Base-by-base conservation (phyloP, 1,140 invertebrate genomes). In the Ptiloglossa arizonensis region DNA sequence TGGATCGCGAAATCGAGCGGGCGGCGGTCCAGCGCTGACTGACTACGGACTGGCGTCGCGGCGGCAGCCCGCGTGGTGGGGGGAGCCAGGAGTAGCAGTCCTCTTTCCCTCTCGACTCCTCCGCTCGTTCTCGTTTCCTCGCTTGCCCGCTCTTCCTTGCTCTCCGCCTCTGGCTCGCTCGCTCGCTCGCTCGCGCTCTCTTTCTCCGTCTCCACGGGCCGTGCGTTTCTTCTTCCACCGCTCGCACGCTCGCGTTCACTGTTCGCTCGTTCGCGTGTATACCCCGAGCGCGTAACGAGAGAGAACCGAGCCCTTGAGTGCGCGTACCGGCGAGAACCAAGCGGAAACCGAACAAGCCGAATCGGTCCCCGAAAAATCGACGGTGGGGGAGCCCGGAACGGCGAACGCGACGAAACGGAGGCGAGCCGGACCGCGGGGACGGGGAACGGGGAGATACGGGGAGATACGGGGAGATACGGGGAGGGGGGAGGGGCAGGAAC, bases 1-100 rank as follows among this genome's bases (percentile, higher is more conserved):
- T 85, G 83, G 87, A 87, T 86, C 87, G 87, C 87, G 84, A 87
- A 86, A 88, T 87, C 76, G 89, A 91, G 90, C 91, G 91, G 90
- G 90, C 90, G 92, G 92, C 92, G 91, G 92, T 92, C 92, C 92
- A 92, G 91, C 92, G 90, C 91, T 93, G 91, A 93, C 92, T 93
- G 92, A 93, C 87, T 92, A 89, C 88, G 82, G 89, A 90, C 89
- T 91, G 87, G 88, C 90, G 90, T 91, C 90, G 89, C 90, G 88
- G 87, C 89, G 87, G 87, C 87, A 86, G 89, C 83, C 83, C 89
- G 88, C 87, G 83, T 90, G 88, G 91, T 90, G 90, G 91, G 90
- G 81, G 90, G 89, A 82, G 81, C 76, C 87, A 86, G 86, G 81
- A 86, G 86, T 82, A 83, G 86, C 82, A 74, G 79, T 85, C 85